These are phyloP conservation scores for Smittia aterrima DNA, from an alignment of 2,888 invertebrate genomes.

Conservation along the genomic window DNA sequence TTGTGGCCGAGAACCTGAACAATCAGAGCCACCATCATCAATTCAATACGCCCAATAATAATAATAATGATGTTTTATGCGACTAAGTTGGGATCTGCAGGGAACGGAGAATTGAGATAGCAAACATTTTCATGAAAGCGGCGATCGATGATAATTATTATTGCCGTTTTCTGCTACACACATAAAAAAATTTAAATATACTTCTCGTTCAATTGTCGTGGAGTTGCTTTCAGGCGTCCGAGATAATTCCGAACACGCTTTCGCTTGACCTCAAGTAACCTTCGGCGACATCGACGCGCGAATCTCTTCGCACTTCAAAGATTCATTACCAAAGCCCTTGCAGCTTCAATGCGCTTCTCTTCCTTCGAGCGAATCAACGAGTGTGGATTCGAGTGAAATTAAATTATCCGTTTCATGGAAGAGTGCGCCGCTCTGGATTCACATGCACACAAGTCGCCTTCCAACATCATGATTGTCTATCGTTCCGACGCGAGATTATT, in stretches of 20 bases:
- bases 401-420: slow-evolving; percentile 11
- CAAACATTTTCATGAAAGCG: slow-evolving; percentile 3
- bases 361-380: background rate
- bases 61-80: slow-evolving; percentile 1
- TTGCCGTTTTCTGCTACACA: background rate
- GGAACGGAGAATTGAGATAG: background rate
- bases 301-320: background rate
- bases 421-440: background rate
- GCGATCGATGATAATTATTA: slow-evolving; percentile 16
- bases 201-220: background rate
- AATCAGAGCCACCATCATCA: background rate
- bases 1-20: background rate
- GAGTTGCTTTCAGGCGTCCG: background rate
- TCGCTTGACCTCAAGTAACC: background rate
- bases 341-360: background rate
- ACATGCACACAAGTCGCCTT: background rate
- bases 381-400: slow-evolving; percentile 2
- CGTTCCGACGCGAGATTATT: background rate
- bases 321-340: background rate
- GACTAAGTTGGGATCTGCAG: background rate
- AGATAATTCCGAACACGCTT: background rate
- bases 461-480: background rate
- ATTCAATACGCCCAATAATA: background rate
- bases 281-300: background rate
- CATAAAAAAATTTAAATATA: slow-evolving; percentile 1